These are phyloP conservation scores for Willisornis vidua DNA, from an alignment of 2,113 vertebrate genomes.

Conservation along the genomic window DNA sequence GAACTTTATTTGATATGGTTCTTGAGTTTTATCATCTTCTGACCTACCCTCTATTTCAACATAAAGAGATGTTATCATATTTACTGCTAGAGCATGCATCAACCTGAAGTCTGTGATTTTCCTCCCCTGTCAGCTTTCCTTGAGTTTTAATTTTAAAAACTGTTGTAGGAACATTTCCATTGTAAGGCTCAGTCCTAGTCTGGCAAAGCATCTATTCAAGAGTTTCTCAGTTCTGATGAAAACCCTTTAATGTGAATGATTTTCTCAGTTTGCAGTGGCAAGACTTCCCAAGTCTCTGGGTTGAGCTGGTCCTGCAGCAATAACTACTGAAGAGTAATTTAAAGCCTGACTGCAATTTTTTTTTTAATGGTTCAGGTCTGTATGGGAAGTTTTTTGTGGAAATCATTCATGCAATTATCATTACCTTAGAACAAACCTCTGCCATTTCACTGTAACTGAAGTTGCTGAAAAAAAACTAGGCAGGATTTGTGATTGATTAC, in stretches of 20 bases:
- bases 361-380: background rate
- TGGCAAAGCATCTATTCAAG: background rate
- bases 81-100: background rate
- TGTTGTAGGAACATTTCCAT: background rate
- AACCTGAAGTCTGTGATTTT: background rate
- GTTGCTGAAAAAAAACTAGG: conserved; percentile 31
- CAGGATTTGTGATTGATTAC: conserved; percentile 77
- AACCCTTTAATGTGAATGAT: rapidly evolving
- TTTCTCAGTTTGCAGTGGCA: background rate
- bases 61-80: background rate
- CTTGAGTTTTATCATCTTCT: background rate
- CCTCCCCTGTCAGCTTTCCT: background rate
- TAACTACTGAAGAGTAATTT: background rate
- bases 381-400: background rate
- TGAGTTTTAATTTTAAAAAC: background rate
- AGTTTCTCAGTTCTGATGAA: background rate
- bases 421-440: background rate
- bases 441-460: conserved; percentile 11
- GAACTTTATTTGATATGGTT: background rate
- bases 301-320: background rate
- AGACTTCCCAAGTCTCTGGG: background rate
- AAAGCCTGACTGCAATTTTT: background rate
- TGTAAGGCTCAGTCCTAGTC: background rate
- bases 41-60: background rate
- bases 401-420: background rate